Evolutionary conservation across 2,113 vertebrate species (phyloP).

Genomic region (Gasterosteus nipponicus): DNA sequence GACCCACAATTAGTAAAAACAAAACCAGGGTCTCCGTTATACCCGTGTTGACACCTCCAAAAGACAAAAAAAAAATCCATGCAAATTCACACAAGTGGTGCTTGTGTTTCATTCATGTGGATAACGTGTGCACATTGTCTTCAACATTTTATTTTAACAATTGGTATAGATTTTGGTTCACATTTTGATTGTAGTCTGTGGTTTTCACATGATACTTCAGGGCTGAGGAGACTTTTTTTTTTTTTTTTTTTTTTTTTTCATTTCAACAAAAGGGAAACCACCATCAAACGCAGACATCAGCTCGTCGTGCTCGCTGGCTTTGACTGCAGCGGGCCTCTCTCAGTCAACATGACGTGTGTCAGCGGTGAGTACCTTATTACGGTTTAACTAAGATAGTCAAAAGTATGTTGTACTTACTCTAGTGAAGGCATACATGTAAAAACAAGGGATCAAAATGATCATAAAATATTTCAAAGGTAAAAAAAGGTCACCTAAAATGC

Average conservation of each 20-base stretch:
- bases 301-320: conserved; percentile 19
- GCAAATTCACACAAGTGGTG: neutral
- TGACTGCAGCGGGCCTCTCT: neutral
- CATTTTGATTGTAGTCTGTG: conserved; percentile 1
- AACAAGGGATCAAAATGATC: neutral
- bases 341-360: conserved; percentile 54
- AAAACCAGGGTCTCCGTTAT: too few species aligned
- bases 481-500: neutral
- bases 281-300: conserved; percentile 27
- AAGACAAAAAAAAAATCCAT: too few species aligned
- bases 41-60: too few species aligned
- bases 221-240: neutral
- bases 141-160: neutral
- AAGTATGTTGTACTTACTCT: neutral
- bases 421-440: neutral
- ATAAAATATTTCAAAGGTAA: neutral
- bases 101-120: neutral
- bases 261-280: conserved; percentile 52
- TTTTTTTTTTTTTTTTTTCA: conserved; percentile 11
- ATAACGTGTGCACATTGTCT: neutral
- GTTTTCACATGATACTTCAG: conserved; percentile 20
- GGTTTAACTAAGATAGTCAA: neutral
- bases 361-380: conserved; percentile 56
- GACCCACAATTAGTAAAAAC: too few species aligned
- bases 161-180: neutral